Evolutionary conservation across 2,888 invertebrate species (phyloP), one percentile per base, ranked within the genome.

Genomic region (Lobophora halterata): DNA sequence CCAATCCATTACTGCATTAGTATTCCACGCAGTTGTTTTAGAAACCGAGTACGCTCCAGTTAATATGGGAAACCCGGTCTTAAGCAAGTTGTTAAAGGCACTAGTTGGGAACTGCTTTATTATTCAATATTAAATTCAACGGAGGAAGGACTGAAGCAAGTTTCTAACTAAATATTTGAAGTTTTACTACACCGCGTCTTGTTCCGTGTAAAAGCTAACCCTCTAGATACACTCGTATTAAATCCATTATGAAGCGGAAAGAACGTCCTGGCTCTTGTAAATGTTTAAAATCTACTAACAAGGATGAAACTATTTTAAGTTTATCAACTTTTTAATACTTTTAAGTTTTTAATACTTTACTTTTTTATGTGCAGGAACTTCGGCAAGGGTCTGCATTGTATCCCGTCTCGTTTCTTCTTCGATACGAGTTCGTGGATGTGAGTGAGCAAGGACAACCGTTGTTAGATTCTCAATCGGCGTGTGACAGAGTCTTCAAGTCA

Each of bases 391-490:
- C 93, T 40, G 93, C 94, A 2, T 81, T 95, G 27, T 93, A 93
- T 68, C 94, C 94, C 1, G 91, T 94, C 35, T 86, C 92, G 52
- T 95, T 95, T 70, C 89, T 93, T 20, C 89, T 95, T 2, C 91
- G 93, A 31, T 95, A 95, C 76, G 95, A 95, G 77, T 95, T 95
- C 66, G 93, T 95, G 9, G 94, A 95, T 71, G 89, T 91, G 25
- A 90, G 91, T 46, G 90, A 91, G 64, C 92, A 91, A 69, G 92
- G 92, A 0, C 86, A 88, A 47, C 91, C 90, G 37, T 68, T 88
- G 46, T 74, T 76, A 23, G 88, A 89, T 52, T 90, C 90, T 16
- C 85, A 86, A 50, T 91, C 90, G 58, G 90, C 91, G 16, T 92
- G 92, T 66, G 91, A 92, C 65, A 80, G 92, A 62, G 79, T 90